A percentile compares a stretch with the other conserved stretches of the same genome.
Evolutionary conservation across 2,888 invertebrate genomes (phyloP).

Genomic region (Oligia fasciuncula): DNA sequence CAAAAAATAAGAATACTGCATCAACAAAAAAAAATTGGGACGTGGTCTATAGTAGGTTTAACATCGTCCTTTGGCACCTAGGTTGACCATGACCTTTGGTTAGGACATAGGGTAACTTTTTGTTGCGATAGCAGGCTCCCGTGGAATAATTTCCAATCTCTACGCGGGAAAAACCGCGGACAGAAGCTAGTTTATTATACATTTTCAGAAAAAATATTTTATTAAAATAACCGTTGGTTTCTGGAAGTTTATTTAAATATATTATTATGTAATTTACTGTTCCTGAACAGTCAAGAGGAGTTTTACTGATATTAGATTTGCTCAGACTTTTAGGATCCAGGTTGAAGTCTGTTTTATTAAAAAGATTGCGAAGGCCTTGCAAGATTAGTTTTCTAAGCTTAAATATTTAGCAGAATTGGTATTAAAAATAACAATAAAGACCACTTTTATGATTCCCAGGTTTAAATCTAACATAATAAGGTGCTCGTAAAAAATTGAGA

Average conservation of each 20-base stretch:
- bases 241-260: not conserved
- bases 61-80: not conserved
- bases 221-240: not conserved
- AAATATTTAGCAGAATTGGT: conserved; percentile 1
- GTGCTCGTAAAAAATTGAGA: conserved; percentile 16
- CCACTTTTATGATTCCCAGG: conserved; percentile 15
- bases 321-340: not conserved
- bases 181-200: not conserved
- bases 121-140: too few relatives aligned
- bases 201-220: not conserved
- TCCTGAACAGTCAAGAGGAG: not conserved
- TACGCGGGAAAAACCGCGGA: too few relatives aligned
- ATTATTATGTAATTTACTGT: not conserved
- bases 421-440: conserved; percentile 27
- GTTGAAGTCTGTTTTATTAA: conserved; percentile 27
- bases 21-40: too few relatives aligned
- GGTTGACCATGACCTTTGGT: not conserved
- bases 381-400: conserved; percentile 6
- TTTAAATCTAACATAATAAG: conserved; percentile 16
- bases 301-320: not conserved
- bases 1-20: not conserved
- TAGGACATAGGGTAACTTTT: too few relatives aligned
- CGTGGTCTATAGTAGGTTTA: not conserved
- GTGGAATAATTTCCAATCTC: too few relatives aligned
- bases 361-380: not conserved